Evolutionary conservation across 2,888 invertebrate species (phyloP), one percentile per base, ranked within the genome.

Genomic region (Nasonia oneida): DNA sequence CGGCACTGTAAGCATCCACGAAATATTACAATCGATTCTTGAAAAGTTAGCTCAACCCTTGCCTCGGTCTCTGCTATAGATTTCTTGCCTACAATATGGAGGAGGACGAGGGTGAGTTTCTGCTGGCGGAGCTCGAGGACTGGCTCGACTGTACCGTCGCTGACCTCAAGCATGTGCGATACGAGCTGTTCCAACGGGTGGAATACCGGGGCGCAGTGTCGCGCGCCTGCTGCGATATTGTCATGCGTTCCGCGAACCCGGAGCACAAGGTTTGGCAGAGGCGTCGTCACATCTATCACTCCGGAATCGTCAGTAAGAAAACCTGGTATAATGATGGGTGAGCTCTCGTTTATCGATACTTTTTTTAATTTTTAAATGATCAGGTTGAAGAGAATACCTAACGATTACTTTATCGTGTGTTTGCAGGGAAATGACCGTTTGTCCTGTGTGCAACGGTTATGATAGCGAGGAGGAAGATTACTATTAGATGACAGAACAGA

Each of bases 11-110:
- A 94, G 94, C 74, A 8, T 64, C 50, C 42, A 33, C 1, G 57
- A 53, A 8, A 71, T 39, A 39, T 71, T 61, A 70, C 75, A 33
- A 67, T 67, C 10, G 12, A 67, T 67, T 29, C 6, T 29, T 29
- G 6, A 61, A 57, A 57, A n/a, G n/a, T n/a, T 8, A 8, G n/a
- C 57, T 61, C 57, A 61, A 23, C 0, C 8, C n/a, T 61, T 61
- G 5, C 5, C 57, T 10, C 15, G 1, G 42, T 47, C 15, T 10
- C 2, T 23, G 86, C 15, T 87, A 29, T 1, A 95, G 95, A 86
- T 94, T 93, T 89, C 89, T 95, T 81, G 95, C 95, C 14, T 94
- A 95, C 90, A 95, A 95, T 87, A 94, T 95, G 93, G 95, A 95
- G 89, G 95, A 95, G 90, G 95, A 95, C 89, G 94, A 95, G 67